Evolutionary conservation across 2,797 vertebrate genomes (phyloP).

Genomic region (Sebastes minor): DNA sequence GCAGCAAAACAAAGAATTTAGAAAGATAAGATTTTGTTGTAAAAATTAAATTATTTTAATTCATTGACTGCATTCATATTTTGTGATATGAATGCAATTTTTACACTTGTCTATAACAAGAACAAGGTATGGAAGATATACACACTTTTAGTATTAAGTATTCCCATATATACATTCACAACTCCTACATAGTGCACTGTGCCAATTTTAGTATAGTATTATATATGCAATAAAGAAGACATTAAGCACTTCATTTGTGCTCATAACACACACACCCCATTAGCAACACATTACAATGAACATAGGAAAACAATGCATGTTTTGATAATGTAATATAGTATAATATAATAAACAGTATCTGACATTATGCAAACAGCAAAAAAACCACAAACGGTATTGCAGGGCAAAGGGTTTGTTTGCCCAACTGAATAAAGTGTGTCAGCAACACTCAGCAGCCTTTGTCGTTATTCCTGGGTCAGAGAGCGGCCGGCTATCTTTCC

Average conservation of each 20-base stretch:
- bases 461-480: constrained; percentile 33
- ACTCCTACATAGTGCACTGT: background rate
- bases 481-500: background rate
- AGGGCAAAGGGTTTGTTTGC: constrained; percentile 33
- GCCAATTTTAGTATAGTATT: background rate
- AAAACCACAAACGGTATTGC: background rate
- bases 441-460: constrained; percentile 43
- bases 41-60: background rate
- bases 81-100: background rate
- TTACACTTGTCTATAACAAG: background rate
- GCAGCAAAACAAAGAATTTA: background rate
- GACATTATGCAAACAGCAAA: background rate
- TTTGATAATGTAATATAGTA: background rate
- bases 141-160: background rate
- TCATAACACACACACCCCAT: background rate
- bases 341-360: background rate
- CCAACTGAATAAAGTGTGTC: constrained; percentile 50
- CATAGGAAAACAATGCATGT: background rate
- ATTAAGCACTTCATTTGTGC: background rate
- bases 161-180: no score
- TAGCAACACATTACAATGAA: background rate
- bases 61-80: background rate
- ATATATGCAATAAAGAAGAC: background rate
- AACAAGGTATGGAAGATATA: background rate
- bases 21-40: background rate